Conservation (phyloP, 92 coral and sea anemone species). For the Zoanthus solanderi region DNA sequence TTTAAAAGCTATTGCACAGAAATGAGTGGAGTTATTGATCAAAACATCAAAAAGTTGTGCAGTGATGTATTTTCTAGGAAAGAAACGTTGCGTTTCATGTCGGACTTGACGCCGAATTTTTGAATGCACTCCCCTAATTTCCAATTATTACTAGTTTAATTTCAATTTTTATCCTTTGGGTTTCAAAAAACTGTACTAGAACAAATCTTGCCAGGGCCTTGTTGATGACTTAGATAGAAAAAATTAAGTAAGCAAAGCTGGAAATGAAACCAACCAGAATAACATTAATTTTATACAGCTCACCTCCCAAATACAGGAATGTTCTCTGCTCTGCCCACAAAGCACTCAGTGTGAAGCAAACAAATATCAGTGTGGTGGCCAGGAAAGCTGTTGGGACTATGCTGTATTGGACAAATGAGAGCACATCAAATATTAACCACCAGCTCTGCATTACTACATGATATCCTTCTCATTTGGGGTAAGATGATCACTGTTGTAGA, state of each 20-base stretch:
- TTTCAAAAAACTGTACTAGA: no score
- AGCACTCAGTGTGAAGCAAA: slow-evolving; percentile 96
- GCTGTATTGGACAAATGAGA: slow-evolving; percentile 57
- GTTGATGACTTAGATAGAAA: background rate
- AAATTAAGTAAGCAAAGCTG: background rate
- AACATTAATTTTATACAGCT: background rate
- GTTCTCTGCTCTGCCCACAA: slow-evolving; percentile 95
- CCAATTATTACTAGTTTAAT: no score
- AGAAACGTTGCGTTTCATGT: no score
- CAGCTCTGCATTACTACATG: background rate
- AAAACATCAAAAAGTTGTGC: no score
- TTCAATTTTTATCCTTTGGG: no score
- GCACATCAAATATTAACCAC: background rate
- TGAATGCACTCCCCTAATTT: no score
- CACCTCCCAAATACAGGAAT: slow-evolving; percentile 94
- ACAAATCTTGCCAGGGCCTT: background rate
- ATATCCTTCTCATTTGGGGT: no score
- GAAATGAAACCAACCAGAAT: background rate
- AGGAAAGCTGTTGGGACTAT: slow-evolving; percentile 95
- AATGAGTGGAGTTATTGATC: no score
- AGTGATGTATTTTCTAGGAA: no score
- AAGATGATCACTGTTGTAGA: no score
- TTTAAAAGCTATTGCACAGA: no score
- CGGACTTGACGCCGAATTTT: no score
- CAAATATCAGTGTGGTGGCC: slow-evolving; percentile 91